Conservation (phyloP, 2,888 invertebrate genomes). For the Isotomurus palustris region DNA sequence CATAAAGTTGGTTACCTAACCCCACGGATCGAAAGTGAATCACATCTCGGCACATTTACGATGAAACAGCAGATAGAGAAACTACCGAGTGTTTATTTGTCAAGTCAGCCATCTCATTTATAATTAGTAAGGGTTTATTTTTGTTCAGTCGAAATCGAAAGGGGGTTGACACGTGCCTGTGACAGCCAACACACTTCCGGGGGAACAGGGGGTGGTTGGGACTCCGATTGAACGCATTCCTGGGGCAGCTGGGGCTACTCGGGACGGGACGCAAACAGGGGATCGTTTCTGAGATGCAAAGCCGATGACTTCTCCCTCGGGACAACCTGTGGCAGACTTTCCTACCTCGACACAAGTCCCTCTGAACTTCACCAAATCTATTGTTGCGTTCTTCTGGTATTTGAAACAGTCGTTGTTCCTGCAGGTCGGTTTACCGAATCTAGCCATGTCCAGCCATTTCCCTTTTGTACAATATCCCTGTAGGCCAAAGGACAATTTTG, state of each 20-base stretch:
- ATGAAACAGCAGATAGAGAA: background rate
- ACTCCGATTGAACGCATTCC: slow-evolving; percentile 8
- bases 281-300: slow-evolving; percentile 8
- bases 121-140: background rate
- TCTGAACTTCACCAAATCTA: slow-evolving; percentile 18
- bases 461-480: slow-evolving; percentile 22
- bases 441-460: slow-evolving; percentile 16
- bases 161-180: slow-evolving; percentile 26
- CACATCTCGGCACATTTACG: too few species aligned
- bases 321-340: background rate
- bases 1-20: too few species aligned
- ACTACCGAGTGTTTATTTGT: background rate
- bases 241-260: background rate
- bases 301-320: slow-evolving; percentile 1
- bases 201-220: slow-evolving; percentile 11
- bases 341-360: slow-evolving; percentile 19
- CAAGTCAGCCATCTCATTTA: background rate
- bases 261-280: slow-evolving; percentile 5
- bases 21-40: too few species aligned
- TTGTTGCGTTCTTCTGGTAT: background rate
- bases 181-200: slow-evolving; percentile 17
- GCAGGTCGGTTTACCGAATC: slow-evolving; percentile 11
- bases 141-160: slow-evolving; percentile 28
- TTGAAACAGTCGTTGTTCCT: slow-evolving; percentile 10
- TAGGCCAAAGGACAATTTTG: slow-evolving; percentile 1